Evolutionary conservation across 2,797 vertebrate genomes (phyloP).

Genomic region (Aythya fuligula): DNA sequence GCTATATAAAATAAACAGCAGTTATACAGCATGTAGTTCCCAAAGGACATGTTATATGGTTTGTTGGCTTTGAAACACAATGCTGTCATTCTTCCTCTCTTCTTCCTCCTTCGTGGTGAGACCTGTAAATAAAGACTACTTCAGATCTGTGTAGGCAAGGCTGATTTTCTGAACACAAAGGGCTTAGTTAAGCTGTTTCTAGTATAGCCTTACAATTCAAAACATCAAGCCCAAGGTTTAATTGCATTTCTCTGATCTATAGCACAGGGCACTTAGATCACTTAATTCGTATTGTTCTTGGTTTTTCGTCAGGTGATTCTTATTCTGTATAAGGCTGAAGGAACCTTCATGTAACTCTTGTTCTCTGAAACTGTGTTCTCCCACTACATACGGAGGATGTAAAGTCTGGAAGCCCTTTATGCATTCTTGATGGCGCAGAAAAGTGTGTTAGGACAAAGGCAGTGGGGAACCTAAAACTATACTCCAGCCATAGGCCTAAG

Average conservation of each 20-base stretch:
- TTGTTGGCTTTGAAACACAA: not conserved
- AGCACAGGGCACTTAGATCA: not conserved
- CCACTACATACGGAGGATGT: not conserved
- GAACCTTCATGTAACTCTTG: not conserved
- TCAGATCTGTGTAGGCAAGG: not conserved
- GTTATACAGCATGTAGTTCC: not conserved
- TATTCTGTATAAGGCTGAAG: not conserved
- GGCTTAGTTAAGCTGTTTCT: not conserved
- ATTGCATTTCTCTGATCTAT: not conserved
- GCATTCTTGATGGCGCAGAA: not conserved
- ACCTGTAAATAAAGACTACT: not conserved
- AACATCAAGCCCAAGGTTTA: not conserved
- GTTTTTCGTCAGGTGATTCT: not conserved
- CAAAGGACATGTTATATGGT: not conserved
- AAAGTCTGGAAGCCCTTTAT: not conserved
- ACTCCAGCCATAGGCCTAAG: not conserved
- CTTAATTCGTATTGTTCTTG: not conserved
- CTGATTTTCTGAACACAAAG: not conserved
- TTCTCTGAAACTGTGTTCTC: not conserved
- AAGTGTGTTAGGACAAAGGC: not conserved
- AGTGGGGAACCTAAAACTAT: not conserved
- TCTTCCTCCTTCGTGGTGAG: not conserved
- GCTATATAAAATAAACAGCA: not conserved
- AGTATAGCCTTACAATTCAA: not conserved
- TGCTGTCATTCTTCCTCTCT: not conserved